Conservation (phyloP, 2,113 vertebrate species). For the Syngnathus typhle region DNA sequence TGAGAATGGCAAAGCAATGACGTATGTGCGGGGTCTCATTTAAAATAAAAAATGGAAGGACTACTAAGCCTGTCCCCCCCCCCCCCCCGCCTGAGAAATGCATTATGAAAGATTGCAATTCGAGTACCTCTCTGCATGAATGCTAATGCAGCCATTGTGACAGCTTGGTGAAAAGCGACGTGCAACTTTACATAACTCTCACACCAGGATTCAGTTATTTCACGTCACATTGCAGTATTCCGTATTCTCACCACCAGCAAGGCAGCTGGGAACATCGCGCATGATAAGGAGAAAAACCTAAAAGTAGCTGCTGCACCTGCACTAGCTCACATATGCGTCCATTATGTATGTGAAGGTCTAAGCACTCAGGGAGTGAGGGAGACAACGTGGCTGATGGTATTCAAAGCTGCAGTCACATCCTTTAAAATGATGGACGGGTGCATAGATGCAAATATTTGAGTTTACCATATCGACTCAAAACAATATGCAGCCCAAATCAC, state of each 20-base stretch:
- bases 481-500: neutral
- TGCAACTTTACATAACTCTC: neutral
- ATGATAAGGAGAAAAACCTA: constrained; percentile 7
- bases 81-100: neutral
- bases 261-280: neutral
- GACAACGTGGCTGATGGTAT: neutral
- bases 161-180: neutral
- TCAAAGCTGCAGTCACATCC: constrained; percentile 22
- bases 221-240: neutral
- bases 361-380: neutral
- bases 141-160: neutral
- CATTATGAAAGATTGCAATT: neutral
- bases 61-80: neutral
- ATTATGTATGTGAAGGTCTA: neutral
- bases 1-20: too few species aligned
- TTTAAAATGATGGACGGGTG: constrained; percentile 18
- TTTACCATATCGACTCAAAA: too few species aligned
- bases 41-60: too few species aligned
- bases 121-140: neutral
- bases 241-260: neutral
- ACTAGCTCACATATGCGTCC: constrained; percentile 7
- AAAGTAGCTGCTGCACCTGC: constrained; percentile 5
- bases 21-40: too few species aligned
- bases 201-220: neutral
- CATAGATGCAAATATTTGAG: too few species aligned